These are phyloP conservation scores for Cyprinus carpio DNA, from an alignment of 2,113 vertebrate genomes.

Conservation along the genomic window DNA sequence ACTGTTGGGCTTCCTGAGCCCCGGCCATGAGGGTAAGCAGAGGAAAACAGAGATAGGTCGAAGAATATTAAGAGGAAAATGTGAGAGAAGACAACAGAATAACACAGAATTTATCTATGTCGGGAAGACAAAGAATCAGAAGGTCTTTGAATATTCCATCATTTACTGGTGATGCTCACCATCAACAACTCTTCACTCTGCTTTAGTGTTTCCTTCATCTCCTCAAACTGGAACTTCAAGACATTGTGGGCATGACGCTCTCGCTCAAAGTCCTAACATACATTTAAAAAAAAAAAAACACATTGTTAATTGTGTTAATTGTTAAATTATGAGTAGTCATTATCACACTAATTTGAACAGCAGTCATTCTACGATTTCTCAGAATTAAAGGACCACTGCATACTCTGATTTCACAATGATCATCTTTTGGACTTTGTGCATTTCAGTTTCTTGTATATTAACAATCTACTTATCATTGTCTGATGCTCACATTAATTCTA, in stretches of 20 bases:
- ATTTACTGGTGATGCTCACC: conserved; percentile 69
- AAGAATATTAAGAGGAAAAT: conserved; percentile 55
- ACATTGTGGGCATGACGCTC: conserved; percentile 81
- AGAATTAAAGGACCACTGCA: not conserved
- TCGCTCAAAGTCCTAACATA: conserved; percentile 80
- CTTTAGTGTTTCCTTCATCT: conserved; percentile 83
- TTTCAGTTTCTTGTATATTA: not conserved
- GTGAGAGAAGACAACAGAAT: conserved; percentile 51
- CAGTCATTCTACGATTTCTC: not conserved
- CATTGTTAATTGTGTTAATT: no score
- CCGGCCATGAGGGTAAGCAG: conserved; percentile 61
- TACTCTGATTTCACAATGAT: no score
- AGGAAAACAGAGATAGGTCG: conserved; percentile 42
- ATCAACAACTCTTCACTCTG: conserved; percentile 84
- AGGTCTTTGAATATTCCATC: not conserved
- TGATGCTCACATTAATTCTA: no score
- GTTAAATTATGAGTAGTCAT: not conserved
- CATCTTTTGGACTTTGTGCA: not conserved
- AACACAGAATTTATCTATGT: conserved; percentile 44
- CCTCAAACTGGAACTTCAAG: conserved; percentile 83
- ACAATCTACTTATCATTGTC: not conserved
- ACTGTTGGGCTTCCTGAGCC: conserved; percentile 85
- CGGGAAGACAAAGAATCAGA: not conserved
- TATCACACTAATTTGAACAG: not conserved
- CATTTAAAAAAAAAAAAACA: not conserved